A percentile compares a stretch with the other conserved stretches of the same genome.
Evolutionary conservation across 2,888 invertebrate genomes (phyloP).

Genomic region (Drosophila paranaensis): DNA sequence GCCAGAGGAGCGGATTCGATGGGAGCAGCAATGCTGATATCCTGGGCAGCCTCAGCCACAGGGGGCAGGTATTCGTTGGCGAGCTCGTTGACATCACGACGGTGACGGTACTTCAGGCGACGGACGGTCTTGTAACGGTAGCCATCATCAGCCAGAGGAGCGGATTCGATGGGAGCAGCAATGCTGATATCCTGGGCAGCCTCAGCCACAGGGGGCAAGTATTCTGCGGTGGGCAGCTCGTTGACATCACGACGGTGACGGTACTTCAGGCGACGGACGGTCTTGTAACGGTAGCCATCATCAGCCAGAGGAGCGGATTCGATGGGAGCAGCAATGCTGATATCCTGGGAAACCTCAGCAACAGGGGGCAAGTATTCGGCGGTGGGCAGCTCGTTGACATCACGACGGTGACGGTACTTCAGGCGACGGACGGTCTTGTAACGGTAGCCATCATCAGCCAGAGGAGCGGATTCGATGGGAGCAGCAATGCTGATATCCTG

Average conservation of each 20-base stretch:
- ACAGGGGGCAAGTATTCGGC: conserved; percentile 71
- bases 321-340: conserved; percentile 22
- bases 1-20: conserved; percentile 45
- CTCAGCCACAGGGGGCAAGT: conserved; percentile 66
- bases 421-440: conserved; percentile 81
- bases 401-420: conserved; percentile 73
- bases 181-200: conserved; percentile 30
- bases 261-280: conserved; percentile 67
- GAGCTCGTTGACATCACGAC: conserved; percentile 75
- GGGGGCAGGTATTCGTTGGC: conserved; percentile 53
- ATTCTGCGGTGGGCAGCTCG: conserved; percentile 68
- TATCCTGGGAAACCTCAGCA: conserved; percentile 25
- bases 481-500: conserved; percentile 28
- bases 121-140: conserved; percentile 77
- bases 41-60: conserved; percentile 27
- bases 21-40: conserved; percentile 19
- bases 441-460: conserved; percentile 82
- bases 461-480: conserved; percentile 44
- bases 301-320: conserved; percentile 57
- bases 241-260: conserved; percentile 75
- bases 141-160: conserved; percentile 66
- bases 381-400: conserved; percentile 72
- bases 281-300: conserved; percentile 81
- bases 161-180: conserved; percentile 34
- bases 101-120: conserved; percentile 66